Evolutionary conservation across 2,113 vertebrate genomes (phyloP), one percentile per base, ranked within the genome.

Genomic region (Tichodroma muraria): DNA sequence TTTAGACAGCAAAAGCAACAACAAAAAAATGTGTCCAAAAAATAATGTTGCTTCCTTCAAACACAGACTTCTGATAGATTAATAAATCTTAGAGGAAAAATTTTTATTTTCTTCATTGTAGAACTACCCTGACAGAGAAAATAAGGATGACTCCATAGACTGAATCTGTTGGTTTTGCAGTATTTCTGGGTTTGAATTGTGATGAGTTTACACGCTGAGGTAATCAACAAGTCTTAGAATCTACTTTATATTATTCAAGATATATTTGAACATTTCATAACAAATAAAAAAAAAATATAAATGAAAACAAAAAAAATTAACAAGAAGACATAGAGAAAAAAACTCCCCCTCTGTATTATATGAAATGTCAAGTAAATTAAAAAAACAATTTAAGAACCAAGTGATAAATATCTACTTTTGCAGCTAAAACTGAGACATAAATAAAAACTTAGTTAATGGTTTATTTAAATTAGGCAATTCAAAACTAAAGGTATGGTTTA

Each of bases 291-390:
- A 23, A 30, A 30, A 11, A 19, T 10, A 24, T 11, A 52, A 78
- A 77, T 8, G 53, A 25, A 0, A n/a, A n/a, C n/a, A n/a, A 19
- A 27, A 33, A 25, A 56, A 35, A 9, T 4, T 42, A 60, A 21
- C 7, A 8, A 8, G 37, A 6, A 72, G 15, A 42, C 4, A 30
- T 4, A 37, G 11, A 52, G 28, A 11, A 19, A 33, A 1, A 1
- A 31, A 1, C 2, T 5, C 1, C 4, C 7, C 1, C 3, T 68
- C 6, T 28, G 1, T 19, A 52, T 52, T 57, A 24, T 28, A 54
- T 40, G 27, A 75, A 87, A 61, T 40, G 14, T 2, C 23, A 81
- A 60, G 20, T 71, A 78, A 81, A 82, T 65, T 86, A 22, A 6
- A 44, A 83, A 77, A 82, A 49, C 7, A 33, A 9, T 70, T 80